phyloP scores from a whole-genome alignment of 2,888 invertebrate genomes.

The Heliconius cydno region DNA sequence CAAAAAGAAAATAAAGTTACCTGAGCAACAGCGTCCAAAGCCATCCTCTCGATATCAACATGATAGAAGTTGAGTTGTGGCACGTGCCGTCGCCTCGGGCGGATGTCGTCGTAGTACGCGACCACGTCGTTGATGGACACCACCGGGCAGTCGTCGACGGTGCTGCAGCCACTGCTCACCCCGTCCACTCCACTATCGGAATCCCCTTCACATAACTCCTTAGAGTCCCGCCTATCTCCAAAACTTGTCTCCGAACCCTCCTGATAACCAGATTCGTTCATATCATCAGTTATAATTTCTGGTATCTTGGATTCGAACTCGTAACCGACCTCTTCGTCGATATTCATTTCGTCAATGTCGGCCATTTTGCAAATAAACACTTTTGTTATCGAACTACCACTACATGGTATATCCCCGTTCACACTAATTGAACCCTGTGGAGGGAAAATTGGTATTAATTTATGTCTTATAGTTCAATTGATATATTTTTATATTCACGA shows the following conservation, averaged over 20 bases:
- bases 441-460: slow-evolving; percentile 18
- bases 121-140: slow-evolving; percentile 81
- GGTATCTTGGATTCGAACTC: slow-evolving; percentile 75
- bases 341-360: slow-evolving; percentile 67
- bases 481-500: background rate
- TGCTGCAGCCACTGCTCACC: slow-evolving; percentile 83
- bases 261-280: slow-evolving; percentile 79
- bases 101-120: slow-evolving; percentile 77
- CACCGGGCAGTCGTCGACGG: slow-evolving; percentile 83
- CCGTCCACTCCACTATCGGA: slow-evolving; percentile 84
- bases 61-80: slow-evolving; percentile 79
- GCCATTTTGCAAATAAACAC: slow-evolving; percentile 61
- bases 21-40: slow-evolving; percentile 72
- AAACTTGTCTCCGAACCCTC: slow-evolving; percentile 77
- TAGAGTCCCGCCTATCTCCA: slow-evolving; percentile 75
- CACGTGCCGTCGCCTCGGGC: slow-evolving; percentile 72
- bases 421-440: slow-evolving; percentile 69
- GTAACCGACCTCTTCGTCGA: slow-evolving; percentile 73
- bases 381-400: slow-evolving; percentile 62
- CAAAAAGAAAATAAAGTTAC: slow-evolving; percentile 59
- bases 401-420: slow-evolving; percentile 70
- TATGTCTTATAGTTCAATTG: background rate
- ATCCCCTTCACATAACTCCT: slow-evolving; percentile 76
- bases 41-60: slow-evolving; percentile 76
- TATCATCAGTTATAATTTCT: slow-evolving; percentile 77